These are phyloP conservation scores for Acanthurus lineatus DNA, from an alignment of 2,797 vertebrate genomes.

Conservation along the genomic window DNA sequence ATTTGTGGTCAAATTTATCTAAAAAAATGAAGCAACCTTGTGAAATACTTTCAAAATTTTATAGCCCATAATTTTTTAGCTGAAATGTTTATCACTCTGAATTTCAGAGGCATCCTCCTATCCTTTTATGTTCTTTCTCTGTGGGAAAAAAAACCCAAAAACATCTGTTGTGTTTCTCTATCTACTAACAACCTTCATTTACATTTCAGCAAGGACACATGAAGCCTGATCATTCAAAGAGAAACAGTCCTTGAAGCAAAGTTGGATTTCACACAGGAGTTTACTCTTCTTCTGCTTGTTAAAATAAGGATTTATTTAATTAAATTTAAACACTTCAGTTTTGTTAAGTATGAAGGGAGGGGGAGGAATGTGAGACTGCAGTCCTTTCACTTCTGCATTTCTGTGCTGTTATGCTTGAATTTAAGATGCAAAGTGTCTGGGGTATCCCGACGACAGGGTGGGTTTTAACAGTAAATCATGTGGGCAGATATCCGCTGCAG, in stretches of 20 bases:
- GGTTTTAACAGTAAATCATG: constrained; percentile 2
- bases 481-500: neutral
- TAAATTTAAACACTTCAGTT: neutral
- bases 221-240: constrained; percentile 9
- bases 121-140: neutral
- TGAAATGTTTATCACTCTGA: constrained; percentile 9
- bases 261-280: neutral
- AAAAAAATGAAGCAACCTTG: constrained; percentile 20
- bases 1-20: neutral
- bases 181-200: constrained; percentile 4
- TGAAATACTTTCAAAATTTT: constrained; percentile 1
- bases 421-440: neutral
- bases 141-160: neutral
- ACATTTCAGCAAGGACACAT: constrained; percentile 14
- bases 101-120: neutral
- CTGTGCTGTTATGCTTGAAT: constrained; percentile 5
- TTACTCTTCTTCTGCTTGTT: neutral
- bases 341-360: neutral
- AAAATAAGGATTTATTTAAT: constrained; percentile 10
- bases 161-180: neutral
- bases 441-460: constrained; percentile 6
- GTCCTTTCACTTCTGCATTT: constrained; percentile 38
- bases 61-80: neutral
- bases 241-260: neutral
- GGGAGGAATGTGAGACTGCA: constrained; percentile 27